Conservation (phyloP, 92 coral and sea anemone genomes). For the Zoanthus sansibaricus region DNA sequence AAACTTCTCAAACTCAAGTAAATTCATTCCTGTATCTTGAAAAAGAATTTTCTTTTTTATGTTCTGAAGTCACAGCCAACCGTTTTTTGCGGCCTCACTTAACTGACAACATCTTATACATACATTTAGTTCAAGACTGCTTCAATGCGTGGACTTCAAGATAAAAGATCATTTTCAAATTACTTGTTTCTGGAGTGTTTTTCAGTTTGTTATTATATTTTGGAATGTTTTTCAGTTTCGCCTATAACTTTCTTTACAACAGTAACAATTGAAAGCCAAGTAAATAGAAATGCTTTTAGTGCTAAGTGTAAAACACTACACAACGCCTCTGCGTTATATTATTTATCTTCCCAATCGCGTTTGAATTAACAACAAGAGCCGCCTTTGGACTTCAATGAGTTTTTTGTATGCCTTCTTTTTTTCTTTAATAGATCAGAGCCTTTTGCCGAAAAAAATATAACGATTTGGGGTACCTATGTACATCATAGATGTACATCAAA, state of each 20-base stretch:
- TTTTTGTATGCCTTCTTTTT: background rate
- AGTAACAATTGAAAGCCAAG: background rate
- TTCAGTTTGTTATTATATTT: too few relatives aligned
- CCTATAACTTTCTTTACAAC: background rate
- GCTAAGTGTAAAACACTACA: background rate
- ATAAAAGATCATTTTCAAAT: background rate
- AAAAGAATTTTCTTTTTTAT: too few relatives aligned
- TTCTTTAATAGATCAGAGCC: background rate
- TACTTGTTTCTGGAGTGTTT: background rate
- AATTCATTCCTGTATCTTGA: too few relatives aligned
- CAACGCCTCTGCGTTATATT: background rate
- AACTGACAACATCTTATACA: too few relatives aligned
- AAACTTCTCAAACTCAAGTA: too few relatives aligned
- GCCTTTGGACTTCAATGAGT: background rate
- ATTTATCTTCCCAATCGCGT: slow-evolving; percentile 2
- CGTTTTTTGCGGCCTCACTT: too few relatives aligned
- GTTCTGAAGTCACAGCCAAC: too few relatives aligned
- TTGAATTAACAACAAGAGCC: slow-evolving; percentile 14
- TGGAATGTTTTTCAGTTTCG: background rate
- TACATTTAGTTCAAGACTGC: too few relatives aligned
- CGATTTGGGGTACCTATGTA: background rate
- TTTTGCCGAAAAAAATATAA: slow-evolving; percentile 2
- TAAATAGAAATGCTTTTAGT: too few relatives aligned
- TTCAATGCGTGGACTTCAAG: background rate
- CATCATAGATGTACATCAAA: background rate